These are phyloP conservation scores for Zophobas atratus DNA, from an alignment of 1,140 invertebrate genomes.

Conservation along the genomic window DNA sequence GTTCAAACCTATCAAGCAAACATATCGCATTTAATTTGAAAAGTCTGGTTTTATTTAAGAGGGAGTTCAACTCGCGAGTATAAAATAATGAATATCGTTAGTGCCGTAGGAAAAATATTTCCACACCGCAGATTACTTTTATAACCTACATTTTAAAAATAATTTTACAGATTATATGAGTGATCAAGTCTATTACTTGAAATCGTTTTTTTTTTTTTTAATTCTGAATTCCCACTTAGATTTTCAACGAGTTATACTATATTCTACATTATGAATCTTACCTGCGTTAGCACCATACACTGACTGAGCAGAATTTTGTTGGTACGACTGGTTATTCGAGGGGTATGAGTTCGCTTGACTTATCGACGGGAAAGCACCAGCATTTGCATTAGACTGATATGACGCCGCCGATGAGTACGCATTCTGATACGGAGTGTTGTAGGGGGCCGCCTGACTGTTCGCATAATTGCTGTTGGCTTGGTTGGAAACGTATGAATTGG, in stretches of 20 bases:
- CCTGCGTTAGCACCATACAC: constrained; percentile 65
- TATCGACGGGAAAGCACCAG: constrained; percentile 61
- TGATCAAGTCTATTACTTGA: no score
- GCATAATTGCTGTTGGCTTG: constrained; percentile 62
- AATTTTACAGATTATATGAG: no score
- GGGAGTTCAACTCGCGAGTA: no score
- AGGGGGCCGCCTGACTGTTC: constrained; percentile 59
- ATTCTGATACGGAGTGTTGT: constrained; percentile 62
- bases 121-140: no score
- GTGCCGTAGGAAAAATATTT: no score
- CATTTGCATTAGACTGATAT: constrained; percentile 59
- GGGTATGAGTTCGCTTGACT: constrained; percentile 62
- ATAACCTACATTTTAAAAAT: no score
- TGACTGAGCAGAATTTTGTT: constrained; percentile 64
- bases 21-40: neutral
- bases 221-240: no score
- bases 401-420: constrained; percentile 60
- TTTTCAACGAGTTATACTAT: no score
- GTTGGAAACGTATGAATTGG: constrained; percentile 63
- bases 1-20: constrained; percentile 17
- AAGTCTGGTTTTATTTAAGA: no score
- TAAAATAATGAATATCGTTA: no score
- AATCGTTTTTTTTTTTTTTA: no score
- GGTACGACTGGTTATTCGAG: constrained; percentile 60
- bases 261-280: constrained; percentile 26